Percentiles rank a stretch among this genome's conserved stretches.
Evolutionary conservation across 2,888 invertebrate genomes (phyloP).

Genomic region (Muscina levida): DNA sequence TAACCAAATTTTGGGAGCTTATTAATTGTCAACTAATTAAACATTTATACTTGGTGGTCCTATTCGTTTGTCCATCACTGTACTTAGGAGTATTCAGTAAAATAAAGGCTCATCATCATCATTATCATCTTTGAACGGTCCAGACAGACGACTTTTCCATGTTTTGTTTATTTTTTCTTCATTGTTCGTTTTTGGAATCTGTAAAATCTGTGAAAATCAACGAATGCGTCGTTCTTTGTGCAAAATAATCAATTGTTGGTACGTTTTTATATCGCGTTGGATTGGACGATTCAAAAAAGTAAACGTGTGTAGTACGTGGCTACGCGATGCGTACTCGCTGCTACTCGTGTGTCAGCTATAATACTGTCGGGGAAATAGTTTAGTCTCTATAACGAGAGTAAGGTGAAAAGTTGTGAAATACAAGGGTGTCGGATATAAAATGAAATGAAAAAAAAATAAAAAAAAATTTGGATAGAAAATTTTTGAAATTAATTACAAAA

Average conservation of each 20-base stretch:
- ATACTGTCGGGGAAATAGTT: slow-evolving; percentile 31
- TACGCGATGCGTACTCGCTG: too few species aligned
- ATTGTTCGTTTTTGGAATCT: slow-evolving; percentile 10
- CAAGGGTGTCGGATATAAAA: background rate
- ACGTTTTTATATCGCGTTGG: too few species aligned
- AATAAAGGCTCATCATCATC: background rate
- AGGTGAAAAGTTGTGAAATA: slow-evolving; percentile 43
- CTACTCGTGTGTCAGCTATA: too few species aligned
- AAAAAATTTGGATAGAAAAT: background rate
- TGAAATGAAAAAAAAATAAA: slow-evolving; percentile 13
- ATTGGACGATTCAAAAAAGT: too few species aligned
- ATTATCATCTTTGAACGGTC: slow-evolving; percentile 3
- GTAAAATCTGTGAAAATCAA: slow-evolving; percentile 1
- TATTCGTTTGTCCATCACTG: too few species aligned
- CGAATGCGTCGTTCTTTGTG: background rate
- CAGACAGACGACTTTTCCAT: slow-evolving; percentile 18
- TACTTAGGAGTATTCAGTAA: too few species aligned
- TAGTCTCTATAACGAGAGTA: slow-evolving; percentile 44
- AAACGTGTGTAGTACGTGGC: too few species aligned
- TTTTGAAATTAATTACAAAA: slow-evolving; percentile 25
- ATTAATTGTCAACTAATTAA: too few species aligned
- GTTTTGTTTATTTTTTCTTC: slow-evolving; percentile 50
- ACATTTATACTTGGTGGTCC: too few species aligned
- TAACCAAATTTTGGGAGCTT: too few species aligned
- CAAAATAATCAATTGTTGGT: slow-evolving; percentile 10